These are phyloP conservation scores for Isichthys henryi DNA, from an alignment of 2,113 vertebrate genomes.

Conservation along the genomic window DNA sequence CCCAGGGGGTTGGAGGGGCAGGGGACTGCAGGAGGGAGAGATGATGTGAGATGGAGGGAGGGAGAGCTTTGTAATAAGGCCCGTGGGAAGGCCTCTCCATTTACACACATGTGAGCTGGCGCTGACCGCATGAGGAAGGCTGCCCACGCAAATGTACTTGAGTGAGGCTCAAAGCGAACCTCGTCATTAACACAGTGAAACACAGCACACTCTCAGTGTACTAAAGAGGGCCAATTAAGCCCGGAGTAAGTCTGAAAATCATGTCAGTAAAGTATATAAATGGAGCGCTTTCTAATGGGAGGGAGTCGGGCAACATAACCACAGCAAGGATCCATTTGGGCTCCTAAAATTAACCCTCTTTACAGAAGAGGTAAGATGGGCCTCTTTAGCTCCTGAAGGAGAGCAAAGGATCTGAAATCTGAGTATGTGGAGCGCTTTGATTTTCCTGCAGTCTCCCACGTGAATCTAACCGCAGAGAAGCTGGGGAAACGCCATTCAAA, in stretches of 20 bases:
- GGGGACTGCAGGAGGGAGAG: not conserved
- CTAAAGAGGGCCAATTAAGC: constrained; percentile 2
- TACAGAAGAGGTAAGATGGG: not conserved
- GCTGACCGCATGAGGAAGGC: not conserved
- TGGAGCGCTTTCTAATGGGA: not conserved
- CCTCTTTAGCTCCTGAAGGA: not conserved
- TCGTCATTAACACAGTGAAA: not conserved
- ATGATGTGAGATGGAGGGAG: not conserved
- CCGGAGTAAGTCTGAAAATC: not conserved
- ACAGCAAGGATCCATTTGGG: not conserved
- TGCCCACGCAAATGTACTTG: not conserved
- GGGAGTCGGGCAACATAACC: not conserved
- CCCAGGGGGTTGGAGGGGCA: not conserved
- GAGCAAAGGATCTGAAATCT: not conserved
- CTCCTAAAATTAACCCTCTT: not conserved
- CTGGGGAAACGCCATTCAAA: not conserved
- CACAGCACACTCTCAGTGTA: not conserved
- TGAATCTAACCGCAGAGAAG: not conserved
- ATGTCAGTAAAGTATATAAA: constrained; percentile 2
- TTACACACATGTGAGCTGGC: not conserved
- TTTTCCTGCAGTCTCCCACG: not conserved
- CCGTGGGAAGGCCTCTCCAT: constrained; percentile 6
- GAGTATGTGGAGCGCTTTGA: not conserved
- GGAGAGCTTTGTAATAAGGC: not conserved
- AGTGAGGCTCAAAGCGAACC: not conserved